Evolutionary conservation across 1,140 invertebrate genomes (phyloP), one percentile per base, ranked within the genome.

Genomic region (Pogonus chalceus): DNA sequence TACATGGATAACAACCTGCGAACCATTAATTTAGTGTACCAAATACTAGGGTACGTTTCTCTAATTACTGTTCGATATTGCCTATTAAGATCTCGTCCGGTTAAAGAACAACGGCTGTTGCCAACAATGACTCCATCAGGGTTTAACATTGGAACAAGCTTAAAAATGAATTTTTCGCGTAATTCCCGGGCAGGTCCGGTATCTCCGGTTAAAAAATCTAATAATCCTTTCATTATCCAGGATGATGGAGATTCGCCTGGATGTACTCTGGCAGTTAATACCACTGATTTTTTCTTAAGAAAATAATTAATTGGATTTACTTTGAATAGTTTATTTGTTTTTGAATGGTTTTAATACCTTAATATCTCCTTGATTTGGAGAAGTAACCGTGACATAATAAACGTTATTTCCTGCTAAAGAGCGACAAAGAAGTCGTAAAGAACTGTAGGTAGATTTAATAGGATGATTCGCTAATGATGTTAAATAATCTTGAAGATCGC

Each of bases 91-190:
- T 92, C 89, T 67, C 88, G 84, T 51, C 90, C 92, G 22, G 89
- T 85, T 53, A 95, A 70, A 12, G 90, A 94, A 65, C 90, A 93
- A 21, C 91, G 76, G 65, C 90, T 90, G 65, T 92, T 96, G 18
- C 94, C 94, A 47, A 96, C 92, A 63, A 93, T 90, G 0, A 96
- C 92, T 3, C 94, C 94, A 70, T 98, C 94, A 1, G 93, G 93
- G 74, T 98, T 98, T 20, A 96, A 68, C 88, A 96, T 94, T 46
- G 94, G 93, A 57, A 98, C 87, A 50, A 97, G 69, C 74, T 97
- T 97, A 69, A 98, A 97, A 57, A 97, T 91, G 72, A 92, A 96
- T 67, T 88, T 86, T 63, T 94, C 88, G 43, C 93, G 77, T n/a
- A 98, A 72, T 65, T 88, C 83, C 62, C 81, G 81, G 1, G 87